Percentiles rank a stretch among this genome's conserved stretches.
Conservation (phyloP, 2,888 invertebrate species). For the Caenorhabditis sp. region DNA sequence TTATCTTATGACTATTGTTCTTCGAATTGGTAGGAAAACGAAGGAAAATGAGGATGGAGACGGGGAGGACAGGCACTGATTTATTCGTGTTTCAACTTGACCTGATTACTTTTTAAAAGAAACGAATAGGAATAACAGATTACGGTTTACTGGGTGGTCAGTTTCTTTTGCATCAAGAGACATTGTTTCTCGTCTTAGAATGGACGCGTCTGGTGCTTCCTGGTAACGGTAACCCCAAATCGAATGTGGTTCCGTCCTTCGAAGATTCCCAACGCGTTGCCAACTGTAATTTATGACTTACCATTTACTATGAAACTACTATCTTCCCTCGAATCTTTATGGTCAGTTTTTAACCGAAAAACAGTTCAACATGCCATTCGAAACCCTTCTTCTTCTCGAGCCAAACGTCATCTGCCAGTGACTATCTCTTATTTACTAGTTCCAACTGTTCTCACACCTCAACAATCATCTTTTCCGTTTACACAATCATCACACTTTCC, state of each 20-base stretch:
- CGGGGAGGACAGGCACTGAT: constrained; percentile 27
- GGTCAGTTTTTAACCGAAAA: no score
- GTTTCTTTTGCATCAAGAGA: neutral
- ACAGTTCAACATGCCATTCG: no score
- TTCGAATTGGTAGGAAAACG: constrained; percentile 15
- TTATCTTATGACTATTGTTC: constrained; percentile 21
- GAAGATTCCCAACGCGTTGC: no score
- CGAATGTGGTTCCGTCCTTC: no score
- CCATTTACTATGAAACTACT: neutral
- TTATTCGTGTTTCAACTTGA: constrained; percentile 41
- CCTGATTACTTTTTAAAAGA: constrained; percentile 48
- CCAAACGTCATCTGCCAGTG: no score
- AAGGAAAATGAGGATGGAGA: neutral
- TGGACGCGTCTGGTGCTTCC: no score
- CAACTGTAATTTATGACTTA: no score
- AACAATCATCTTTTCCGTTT: neutral
- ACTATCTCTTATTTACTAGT: no score
- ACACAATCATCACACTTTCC: neutral
- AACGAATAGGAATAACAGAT: constrained; percentile 24
- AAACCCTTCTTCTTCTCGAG: no score
- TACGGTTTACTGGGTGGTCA: constrained; percentile 4
- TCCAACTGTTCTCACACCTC: constrained; percentile 16
- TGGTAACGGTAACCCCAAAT: no score
- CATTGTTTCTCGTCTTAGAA: neutral
- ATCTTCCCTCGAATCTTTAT: neutral